Conservation (phyloP, 1,140 invertebrate species). For the Globodera rostochiensis region DNA sequence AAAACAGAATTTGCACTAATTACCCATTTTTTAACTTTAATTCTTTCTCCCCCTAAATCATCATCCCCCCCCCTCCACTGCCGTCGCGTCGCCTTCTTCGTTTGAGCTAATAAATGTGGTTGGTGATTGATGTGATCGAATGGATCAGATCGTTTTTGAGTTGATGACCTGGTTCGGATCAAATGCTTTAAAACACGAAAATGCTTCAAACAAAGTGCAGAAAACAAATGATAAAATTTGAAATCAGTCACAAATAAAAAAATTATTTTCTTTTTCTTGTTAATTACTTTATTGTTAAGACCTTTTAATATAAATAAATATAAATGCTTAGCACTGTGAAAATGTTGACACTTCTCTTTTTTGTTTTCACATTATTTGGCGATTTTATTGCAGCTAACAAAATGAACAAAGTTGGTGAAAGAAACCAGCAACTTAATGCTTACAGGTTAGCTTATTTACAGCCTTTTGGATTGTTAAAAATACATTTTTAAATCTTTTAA, state of each 20-base stretch:
- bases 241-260: background rate
- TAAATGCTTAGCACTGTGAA: no score
- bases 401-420: background rate
- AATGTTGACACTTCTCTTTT: no score
- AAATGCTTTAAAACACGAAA: background rate
- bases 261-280: no score
- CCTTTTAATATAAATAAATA: no score
- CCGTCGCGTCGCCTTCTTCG: background rate
- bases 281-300: no score
- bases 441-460: background rate
- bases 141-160: background rate
- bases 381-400: background rate
- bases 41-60: background rate
- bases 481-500: no score
- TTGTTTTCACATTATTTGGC: background rate
- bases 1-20: background rate
- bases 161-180: background rate
- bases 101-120: background rate
- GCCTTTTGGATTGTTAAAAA: no score
- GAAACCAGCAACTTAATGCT: background rate
- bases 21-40: background rate
- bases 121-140: background rate
- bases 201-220: background rate
- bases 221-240: background rate
- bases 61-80: no score